Evolutionary conservation across 2,113 vertebrate species (phyloP), one percentile per base, ranked within the genome.

Genomic region (Cyphomyrus discorhynchus): DNA sequence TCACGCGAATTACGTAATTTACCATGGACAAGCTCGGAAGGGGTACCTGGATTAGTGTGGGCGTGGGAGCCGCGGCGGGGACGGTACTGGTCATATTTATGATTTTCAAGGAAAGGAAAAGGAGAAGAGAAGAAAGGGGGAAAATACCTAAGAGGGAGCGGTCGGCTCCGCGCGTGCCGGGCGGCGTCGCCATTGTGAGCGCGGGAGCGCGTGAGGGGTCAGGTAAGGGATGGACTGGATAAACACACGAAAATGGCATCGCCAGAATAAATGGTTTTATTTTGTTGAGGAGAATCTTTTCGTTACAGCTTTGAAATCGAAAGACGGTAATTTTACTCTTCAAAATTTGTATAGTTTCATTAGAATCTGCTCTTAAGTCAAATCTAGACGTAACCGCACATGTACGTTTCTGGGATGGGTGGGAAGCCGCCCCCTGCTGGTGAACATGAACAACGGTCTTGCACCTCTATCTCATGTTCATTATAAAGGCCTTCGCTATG

Each of bases 81-180:
- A 89, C 95, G 80, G 94, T 95, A 1, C 15, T 96, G 88, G 91
- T 95, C 3, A 92, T 94, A 2, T 91, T 95, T 50, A 89, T 96
- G 0, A 85, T 96, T 1, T 95, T 94, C 89, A 91, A 91, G 88
- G 94, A 95, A 84, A 39, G 94, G 19, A 62, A 90, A 0, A 90
- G 92, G 88, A 94, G 93, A 52, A 94, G 91, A 74, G 85, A n/a
- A 53, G 49, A 87, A 86, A 24, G 15, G 77, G 89, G 88, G 77
- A 90, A 88, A 52, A 7, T 52, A 31, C 50, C 86, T 17, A 66
- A 92, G 50, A 82, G 47, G 50, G 89, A 90, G 24, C 4, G 77
- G 0, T 82, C 88, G 3, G 2, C 66, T 0, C 5, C 1, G 9
- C 90, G 39, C 49, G 52, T 90, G 50, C 17, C 39, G 0, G 45